Base-by-base conservation (phyloP, 53 echinoderm and acorn worm genomes). In the Hippasteria phrygiana region DNA sequence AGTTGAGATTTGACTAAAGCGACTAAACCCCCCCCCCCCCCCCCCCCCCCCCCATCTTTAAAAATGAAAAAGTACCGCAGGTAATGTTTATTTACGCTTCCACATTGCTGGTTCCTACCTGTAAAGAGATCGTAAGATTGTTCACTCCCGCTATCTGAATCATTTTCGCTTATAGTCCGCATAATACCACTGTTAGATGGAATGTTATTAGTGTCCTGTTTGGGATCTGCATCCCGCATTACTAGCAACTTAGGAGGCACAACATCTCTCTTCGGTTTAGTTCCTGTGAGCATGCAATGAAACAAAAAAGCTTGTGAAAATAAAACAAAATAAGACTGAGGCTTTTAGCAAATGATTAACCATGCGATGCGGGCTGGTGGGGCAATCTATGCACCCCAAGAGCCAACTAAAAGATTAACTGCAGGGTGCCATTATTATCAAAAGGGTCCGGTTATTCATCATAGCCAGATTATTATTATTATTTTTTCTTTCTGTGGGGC, bases 271-370 rank as follows among this genome's bases (percentile, higher is more conserved):
- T 27, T 65, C 32, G 10, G 54, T 13, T 54, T 54, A 16, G 13
- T 65, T 5, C 34, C 65, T 65, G 65, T 65, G 65, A 32, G 69
- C 69, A 67, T 67, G 69, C 69, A 67, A 36, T 35, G 36, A 35
- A 67, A 67, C 14, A 8, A 67, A 67, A 67, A 67, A 7, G 14
- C 3, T 16, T n/a, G 22, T 24, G 3, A 59, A 59, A 59, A 24
- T 26, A 59, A 59, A 59, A 51, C 51, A 17, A 22, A 59, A 59
- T 8, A 59, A 5, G 20, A 59, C n/a, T 2, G 26, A 22, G 20
- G 3, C 17, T 17, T 16, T 24, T 26, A 17, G 26, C n/a, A 59
- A 20, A 17, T 22, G 59, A 8, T 22, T 17, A 26, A 59, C n/a
- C n/a, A n/a, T n/a, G n/a, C n/a, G n/a, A n/a, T n/a, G n/a, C n/a